Conservation (phyloP, 2,113 vertebrate species). For the Nothocercus julius region DNA sequence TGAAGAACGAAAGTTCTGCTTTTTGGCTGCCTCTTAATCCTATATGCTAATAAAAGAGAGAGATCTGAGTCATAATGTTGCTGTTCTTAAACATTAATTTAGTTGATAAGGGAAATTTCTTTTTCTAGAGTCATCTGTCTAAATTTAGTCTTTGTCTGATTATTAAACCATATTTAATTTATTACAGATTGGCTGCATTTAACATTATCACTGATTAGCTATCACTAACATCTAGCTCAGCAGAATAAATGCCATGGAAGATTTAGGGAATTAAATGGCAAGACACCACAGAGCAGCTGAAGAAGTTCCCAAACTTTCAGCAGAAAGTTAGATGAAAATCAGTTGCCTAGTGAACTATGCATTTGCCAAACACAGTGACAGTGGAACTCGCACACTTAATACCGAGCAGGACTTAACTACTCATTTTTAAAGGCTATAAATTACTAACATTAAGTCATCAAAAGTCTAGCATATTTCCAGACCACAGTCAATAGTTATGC, state of each 20-base stretch:
- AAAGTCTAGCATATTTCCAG: neutral
- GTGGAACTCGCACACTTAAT: neutral
- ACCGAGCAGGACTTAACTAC: neutral
- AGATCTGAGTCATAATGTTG: neutral
- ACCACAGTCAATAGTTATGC: neutral
- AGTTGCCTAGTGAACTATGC: neutral
- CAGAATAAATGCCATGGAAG: neutral
- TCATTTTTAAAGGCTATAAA: neutral
- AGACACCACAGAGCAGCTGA: neutral
- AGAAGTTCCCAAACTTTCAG: neutral
- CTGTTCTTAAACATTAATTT: neutral
- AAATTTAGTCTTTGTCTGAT: neutral
- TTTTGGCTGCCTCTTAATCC: neutral
- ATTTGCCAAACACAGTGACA: neutral
- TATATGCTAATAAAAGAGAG: neutral
- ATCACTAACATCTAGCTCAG: neutral
- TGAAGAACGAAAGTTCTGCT: neutral
- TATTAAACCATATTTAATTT: neutral
- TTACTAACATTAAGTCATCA: neutral
- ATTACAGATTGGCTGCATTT: neutral
- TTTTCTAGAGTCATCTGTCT: neutral
- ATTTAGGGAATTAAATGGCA: neutral
- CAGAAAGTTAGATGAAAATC: neutral
- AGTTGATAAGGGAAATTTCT: neutral
- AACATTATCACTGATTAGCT: neutral